A percentile compares a stretch with the other conserved stretches of the same genome.
phyloP scores from a whole-genome alignment of 2,888 invertebrate species.

The Thera britannica region DNA sequence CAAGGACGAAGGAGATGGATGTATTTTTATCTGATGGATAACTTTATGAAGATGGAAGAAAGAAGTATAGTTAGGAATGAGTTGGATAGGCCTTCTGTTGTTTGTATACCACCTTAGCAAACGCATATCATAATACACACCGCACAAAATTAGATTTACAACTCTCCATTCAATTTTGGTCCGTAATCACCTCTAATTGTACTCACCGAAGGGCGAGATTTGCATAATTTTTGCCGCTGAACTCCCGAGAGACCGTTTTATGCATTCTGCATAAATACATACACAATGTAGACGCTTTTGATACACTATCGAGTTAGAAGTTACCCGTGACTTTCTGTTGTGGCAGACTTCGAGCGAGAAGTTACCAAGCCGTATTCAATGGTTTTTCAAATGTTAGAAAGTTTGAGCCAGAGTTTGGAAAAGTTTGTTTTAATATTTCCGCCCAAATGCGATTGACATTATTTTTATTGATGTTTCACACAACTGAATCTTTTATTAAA shows the following conservation, averaged over 20 bases:
- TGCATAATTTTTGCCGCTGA: constrained; percentile 73
- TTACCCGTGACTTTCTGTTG: constrained; percentile 41
- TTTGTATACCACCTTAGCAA: neutral
- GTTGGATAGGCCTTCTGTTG: no score
- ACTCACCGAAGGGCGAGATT: constrained; percentile 71
- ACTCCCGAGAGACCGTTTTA: constrained; percentile 66
- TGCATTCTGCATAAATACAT: constrained; percentile 70
- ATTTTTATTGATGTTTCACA: neutral
- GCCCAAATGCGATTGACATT: neutral
- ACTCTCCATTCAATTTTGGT: constrained; percentile 63
- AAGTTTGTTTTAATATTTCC: constrained; percentile 5
- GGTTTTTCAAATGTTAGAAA: constrained; percentile 24
- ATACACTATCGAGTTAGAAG: constrained; percentile 66
- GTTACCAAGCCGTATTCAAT: constrained; percentile 19
- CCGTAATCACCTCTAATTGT: constrained; percentile 79
- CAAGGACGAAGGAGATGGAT: no score
- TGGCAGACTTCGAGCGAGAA: constrained; percentile 36
- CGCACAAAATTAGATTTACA: constrained; percentile 58
- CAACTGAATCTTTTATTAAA: no score
- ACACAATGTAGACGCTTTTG: constrained; percentile 54
- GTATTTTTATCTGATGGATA: no score
- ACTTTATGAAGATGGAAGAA: no score
- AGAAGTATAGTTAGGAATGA: no score
- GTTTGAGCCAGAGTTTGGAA: constrained; percentile 7
- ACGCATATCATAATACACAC: constrained; percentile 8